Evolutionary conservation across 2,888 invertebrate species (phyloP), one percentile per base, ranked within the genome.

Genomic region (Drosophila anomelani): DNA sequence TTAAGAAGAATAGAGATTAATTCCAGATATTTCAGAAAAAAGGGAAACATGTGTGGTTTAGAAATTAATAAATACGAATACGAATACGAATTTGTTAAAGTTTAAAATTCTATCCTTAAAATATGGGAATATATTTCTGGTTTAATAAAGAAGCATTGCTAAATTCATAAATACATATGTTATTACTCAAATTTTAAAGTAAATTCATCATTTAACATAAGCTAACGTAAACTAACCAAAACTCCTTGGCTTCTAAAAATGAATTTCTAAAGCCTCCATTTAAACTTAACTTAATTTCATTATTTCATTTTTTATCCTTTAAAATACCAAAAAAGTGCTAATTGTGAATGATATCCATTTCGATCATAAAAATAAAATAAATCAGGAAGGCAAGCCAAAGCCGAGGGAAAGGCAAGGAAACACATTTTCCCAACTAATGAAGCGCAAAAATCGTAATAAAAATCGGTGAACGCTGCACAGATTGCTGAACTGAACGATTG

Each of bases 321-420:
- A 7, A 49, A 32, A 13, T 4, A 5, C 13, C 12, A n/a, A 32
- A 84, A 82, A 86, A 80, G 78, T 88, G 88, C 78, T 88, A 86
- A 85, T 83, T 88, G 83, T 78, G 75, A 71, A 73, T 75, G 75
- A 78, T 84, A 76, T 77, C 78, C 85, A 78, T 83, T 85, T 85
- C 79, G 72, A 78, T 79, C 81, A 74, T 85, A 84, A 88, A 83
- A 84, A 26, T 26, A 26, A 85, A 77, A 43, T 29, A 44, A 36
- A 26, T 55, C 34, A 55, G 29, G 20, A 29, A 36, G 15, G 15
- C 29, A 49, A 34, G n/a, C n/a, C 17, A 61, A 41, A 29, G 12
- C 15, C 9, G 9, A 38, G 23, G n/a, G 8, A 29, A 39, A 17
- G 29, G 23, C 44, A 29, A 36, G 39, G 49, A 39, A 56, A 39